phyloP scores from a whole-genome alignment of 2,113 vertebrate species.

The Anolis sagrei region DNA sequence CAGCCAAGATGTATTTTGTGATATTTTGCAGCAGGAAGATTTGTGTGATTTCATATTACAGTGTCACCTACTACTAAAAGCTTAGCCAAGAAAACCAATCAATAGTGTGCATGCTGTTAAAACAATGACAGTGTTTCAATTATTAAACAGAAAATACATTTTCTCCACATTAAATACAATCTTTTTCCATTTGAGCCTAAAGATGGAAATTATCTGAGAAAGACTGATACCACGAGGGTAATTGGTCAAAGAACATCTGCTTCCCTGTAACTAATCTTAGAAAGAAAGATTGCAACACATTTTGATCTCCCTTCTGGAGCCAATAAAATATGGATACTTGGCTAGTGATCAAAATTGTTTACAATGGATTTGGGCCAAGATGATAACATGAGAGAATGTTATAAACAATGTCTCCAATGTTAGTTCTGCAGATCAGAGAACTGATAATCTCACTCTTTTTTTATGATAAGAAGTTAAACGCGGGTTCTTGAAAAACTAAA shows the following conservation, averaged over 20 bases:
- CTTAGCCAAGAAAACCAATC: background rate
- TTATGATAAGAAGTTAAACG: slow-evolving; percentile 29
- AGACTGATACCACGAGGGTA: background rate
- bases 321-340: slow-evolving; percentile 37
- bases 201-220: background rate
- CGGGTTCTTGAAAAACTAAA: background rate
- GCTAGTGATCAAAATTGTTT: slow-evolving; percentile 27
- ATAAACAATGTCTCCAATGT: background rate
- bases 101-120: background rate
- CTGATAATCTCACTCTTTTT: background rate
- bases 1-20: background rate
- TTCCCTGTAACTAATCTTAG: background rate
- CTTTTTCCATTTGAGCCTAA: background rate
- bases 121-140: background rate
- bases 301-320: slow-evolving; percentile 32
- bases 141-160: slow-evolving; percentile 12
- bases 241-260: slow-evolving; percentile 29
- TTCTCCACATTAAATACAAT: background rate
- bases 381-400: background rate
- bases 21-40: background rate
- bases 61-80: background rate
- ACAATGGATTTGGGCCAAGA: slow-evolving; percentile 22
- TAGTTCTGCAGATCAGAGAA: background rate
- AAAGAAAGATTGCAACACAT: slow-evolving; percentile 23
- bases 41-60: background rate